Conservation (phyloP, 2,797 vertebrate species). For the Oreonectes daqikongensis region DNA sequence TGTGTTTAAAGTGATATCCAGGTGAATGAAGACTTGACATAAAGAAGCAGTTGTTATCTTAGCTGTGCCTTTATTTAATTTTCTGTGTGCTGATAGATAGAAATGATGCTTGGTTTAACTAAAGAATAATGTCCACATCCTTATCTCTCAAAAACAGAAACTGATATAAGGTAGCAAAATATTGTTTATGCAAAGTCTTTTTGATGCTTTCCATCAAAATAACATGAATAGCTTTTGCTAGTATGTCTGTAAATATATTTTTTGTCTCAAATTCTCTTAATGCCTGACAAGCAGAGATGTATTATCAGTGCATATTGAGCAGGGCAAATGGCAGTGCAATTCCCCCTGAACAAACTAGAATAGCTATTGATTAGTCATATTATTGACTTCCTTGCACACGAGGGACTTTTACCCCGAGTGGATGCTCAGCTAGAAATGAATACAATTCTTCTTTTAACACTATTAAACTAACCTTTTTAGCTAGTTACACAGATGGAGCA, state of each 20-base stretch:
- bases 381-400: conserved; percentile 15
- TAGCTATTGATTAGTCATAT: conserved; percentile 51
- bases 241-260: no score
- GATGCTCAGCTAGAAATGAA: conserved; percentile 20
- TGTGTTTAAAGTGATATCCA: no score
- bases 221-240: no score
- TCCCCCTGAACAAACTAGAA: conserved; percentile 33
- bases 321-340: conserved; percentile 25
- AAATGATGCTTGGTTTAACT: not conserved
- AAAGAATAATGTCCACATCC: not conserved
- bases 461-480: not conserved
- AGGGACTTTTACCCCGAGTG: not conserved
- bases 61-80: not conserved
- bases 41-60: no score
- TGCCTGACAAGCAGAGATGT: conserved; percentile 1
- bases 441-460: conserved; percentile 6
- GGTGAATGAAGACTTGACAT: no score
- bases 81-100: no score
- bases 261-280: not conserved
- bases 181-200: no score
- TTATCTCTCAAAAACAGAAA: not conserved
- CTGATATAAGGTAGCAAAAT: no score
- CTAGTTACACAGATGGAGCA: conserved; percentile 7
- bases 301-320: conserved; percentile 18
- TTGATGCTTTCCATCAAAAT: no score